Evolutionary conservation across 2,888 invertebrate species (phyloP).

Genomic region (Leptura quadrifasciata): DNA sequence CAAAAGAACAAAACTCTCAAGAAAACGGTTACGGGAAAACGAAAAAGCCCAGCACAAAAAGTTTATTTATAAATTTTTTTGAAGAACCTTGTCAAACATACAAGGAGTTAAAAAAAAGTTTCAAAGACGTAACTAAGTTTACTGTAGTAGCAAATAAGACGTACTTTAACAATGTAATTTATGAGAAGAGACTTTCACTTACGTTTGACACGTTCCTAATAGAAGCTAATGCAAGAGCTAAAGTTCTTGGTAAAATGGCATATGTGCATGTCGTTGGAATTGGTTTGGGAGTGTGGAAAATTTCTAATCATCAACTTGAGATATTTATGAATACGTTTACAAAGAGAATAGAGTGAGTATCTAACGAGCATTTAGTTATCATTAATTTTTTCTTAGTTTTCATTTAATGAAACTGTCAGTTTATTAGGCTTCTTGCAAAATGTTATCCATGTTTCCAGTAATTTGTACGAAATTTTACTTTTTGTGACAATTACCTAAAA

Average conservation of each 20-base stretch:
- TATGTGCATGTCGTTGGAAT: conserved; percentile 82
- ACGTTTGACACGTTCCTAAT: conserved; percentile 77
- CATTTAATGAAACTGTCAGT: no score
- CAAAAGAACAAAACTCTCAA: conserved; percentile 70
- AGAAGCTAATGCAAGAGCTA: conserved; percentile 79
- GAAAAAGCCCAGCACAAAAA: conserved; percentile 52
- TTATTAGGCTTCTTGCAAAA: no score
- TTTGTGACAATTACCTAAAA: no score
- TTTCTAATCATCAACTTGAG: conserved; percentile 78
- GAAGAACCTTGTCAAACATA: conserved; percentile 69
- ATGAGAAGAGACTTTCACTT: not conserved
- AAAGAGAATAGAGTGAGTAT: conserved; percentile 75
- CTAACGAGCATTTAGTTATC: no score
- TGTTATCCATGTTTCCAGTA: no score
- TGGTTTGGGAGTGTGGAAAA: conserved; percentile 82
- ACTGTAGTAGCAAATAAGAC: not conserved
- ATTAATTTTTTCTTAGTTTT: no score
- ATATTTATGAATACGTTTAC: conserved; percentile 80
- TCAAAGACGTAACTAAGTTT: not conserved
- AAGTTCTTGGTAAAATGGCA: conserved; percentile 74
- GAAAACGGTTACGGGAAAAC: conserved; percentile 73
- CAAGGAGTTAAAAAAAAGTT: not conserved
- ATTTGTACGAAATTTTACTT: no score
- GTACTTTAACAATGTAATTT: not conserved
- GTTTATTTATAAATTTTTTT: conserved; percentile 64